phyloP scores from a whole-genome alignment of 2,113 vertebrate genomes.

The Dolichallabes microphthalmus region DNA sequence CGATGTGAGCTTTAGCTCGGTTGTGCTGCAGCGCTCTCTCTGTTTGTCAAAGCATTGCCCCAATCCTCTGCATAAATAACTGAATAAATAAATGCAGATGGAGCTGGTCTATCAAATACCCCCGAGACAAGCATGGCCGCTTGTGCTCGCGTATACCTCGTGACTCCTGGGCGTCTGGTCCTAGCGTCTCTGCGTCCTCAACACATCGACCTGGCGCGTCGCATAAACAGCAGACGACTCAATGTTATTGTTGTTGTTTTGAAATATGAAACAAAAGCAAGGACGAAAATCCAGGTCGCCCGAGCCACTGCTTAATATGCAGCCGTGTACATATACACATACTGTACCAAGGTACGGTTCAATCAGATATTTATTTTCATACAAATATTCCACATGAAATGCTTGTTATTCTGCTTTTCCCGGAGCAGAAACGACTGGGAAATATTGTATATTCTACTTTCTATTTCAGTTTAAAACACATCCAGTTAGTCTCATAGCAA shows the following conservation, averaged over 20 bases:
- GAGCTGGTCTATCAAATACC: conserved; percentile 52
- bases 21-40: conserved; percentile 42
- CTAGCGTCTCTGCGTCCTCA: background rate
- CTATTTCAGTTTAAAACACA: background rate
- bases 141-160: conserved; percentile 1
- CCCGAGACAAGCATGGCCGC: conserved; percentile 24
- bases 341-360: background rate
- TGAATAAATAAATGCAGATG: conserved; percentile 69
- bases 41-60: conserved; percentile 42
- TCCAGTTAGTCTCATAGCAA: background rate
- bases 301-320: background rate
- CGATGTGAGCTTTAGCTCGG: conserved; percentile 48
- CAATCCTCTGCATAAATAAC: conserved; percentile 68
- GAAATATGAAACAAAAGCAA: background rate
- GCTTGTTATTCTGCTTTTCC: background rate
- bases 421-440: background rate
- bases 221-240: background rate
- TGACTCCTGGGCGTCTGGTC: conserved; percentile 9
- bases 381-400: background rate
- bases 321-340: background rate
- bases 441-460: background rate
- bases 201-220: background rate
- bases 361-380: background rate
- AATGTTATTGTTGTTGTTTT: too few relatives aligned
- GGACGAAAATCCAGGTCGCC: background rate